Evolutionary conservation across 2,113 vertebrate species (phyloP).

Genomic region (Epinephelus moara): DNA sequence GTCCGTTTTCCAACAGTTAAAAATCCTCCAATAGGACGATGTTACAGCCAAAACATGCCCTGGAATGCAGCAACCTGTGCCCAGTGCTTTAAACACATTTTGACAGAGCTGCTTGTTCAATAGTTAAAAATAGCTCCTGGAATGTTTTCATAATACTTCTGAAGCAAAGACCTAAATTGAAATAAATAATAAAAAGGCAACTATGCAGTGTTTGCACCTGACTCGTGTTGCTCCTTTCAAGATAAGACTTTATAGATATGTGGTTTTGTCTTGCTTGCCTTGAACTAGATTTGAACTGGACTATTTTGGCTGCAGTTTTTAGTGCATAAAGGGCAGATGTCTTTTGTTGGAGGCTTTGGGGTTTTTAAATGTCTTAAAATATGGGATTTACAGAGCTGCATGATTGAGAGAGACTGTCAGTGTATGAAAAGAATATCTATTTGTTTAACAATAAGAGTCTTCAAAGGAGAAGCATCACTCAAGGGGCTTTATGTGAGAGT

Average conservation of each 20-base stretch:
- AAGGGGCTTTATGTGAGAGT: background rate
- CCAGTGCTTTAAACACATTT: background rate
- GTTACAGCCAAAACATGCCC: conserved; percentile 1
- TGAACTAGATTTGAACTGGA: conserved; percentile 5
- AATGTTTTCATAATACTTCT: background rate
- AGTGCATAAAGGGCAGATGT: background rate
- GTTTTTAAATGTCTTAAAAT: background rate
- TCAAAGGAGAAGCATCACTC: conserved; percentile 10
- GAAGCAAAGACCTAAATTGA: background rate
- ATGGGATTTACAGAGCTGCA: background rate
- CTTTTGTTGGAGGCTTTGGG: background rate
- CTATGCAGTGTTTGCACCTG: background rate
- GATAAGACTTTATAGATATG: background rate
- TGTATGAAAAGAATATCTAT: background rate
- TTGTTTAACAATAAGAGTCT: background rate
- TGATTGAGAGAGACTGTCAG: background rate
- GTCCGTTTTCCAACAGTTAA: background rate
- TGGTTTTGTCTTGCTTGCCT: conserved; percentile 7
- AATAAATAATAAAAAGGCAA: background rate
- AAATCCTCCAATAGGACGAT: background rate
- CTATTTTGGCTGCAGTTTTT: background rate
- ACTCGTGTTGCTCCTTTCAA: conserved; percentile 6
- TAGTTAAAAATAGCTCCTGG: conserved; percentile 14
- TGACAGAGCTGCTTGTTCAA: background rate
- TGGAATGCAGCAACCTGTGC: background rate